phyloP scores from a whole-genome alignment of 2,113 vertebrate species.

The Odontophorus gujanensis region DNA sequence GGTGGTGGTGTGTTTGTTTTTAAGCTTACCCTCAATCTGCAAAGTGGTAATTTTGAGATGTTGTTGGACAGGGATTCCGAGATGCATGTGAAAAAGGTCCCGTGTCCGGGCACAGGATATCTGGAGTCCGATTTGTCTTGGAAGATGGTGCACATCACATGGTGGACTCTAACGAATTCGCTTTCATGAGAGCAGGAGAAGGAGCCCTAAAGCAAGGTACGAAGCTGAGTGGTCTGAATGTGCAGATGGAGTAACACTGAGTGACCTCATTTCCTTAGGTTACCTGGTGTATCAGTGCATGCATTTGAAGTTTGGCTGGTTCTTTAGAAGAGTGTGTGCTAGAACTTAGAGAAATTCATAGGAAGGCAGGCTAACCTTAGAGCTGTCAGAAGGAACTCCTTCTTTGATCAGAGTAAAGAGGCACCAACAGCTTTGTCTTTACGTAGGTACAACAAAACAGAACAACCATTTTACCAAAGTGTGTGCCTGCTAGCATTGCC shows the following conservation, averaged over 20 bases:
- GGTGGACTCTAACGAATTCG: constrained; percentile 95
- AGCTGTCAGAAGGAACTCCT: neutral
- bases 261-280: fast-evolving
- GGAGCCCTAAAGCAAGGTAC: constrained; percentile 94
- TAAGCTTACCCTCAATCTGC: neutral
- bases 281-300: fast-evolving
- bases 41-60: neutral
- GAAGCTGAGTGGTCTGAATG: fast-evolving
- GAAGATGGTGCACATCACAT: constrained; percentile 93
- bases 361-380: neutral
- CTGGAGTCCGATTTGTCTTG: constrained; percentile 88
- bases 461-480: neutral
- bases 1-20: neutral
- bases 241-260: neutral
- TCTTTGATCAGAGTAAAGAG: neutral
- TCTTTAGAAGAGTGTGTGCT: fast-evolving
- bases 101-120: constrained; percentile 88
- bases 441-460: fast-evolving
- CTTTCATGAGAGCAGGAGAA: constrained; percentile 94
- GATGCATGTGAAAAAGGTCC: constrained; percentile 91
- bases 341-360: neutral
- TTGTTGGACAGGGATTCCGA: constrained; percentile 85
- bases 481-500: fast-evolving
- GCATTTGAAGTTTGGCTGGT: fast-evolving
- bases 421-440: neutral